These are phyloP conservation scores for Mythimna ferrago DNA, from an alignment of 2,888 invertebrate genomes.

Conservation along the genomic window DNA sequence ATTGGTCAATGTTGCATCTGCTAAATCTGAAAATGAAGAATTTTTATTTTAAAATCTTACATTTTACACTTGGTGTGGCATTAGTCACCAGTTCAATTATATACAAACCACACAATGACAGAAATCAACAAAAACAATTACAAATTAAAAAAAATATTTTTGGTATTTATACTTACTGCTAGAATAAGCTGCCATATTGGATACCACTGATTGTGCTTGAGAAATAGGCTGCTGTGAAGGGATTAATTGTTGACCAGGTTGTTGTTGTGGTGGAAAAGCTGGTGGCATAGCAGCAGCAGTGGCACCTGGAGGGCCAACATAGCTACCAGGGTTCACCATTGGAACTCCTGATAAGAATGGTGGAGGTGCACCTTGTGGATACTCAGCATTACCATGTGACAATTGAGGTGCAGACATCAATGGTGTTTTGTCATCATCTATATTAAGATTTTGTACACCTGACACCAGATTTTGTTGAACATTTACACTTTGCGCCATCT, in stretches of 20 bases:
- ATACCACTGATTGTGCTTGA: conserved; percentile 84
- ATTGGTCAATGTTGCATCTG: conserved; percentile 87
- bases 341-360: conserved; percentile 89
- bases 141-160: background rate
- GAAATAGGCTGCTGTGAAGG: conserved; percentile 72
- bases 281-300: conserved; percentile 39
- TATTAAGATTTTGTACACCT: conserved; percentile 76
- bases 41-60: background rate
- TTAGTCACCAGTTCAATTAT: background rate
- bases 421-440: conserved; percentile 79
- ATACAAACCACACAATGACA: background rate
- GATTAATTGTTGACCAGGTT: conserved; percentile 53
- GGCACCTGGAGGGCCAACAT: conserved; percentile 63
- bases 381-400: conserved; percentile 66
- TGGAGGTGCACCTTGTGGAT: conserved; percentile 77
- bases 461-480: conserved; percentile 72
- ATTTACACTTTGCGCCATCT: conserved; percentile 72
- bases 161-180: conserved; percentile 81
- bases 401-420: conserved; percentile 71
- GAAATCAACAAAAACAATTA: background rate
- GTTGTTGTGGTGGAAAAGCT: conserved; percentile 41
- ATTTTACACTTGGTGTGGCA: background rate
- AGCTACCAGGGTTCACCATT: conserved; percentile 86
- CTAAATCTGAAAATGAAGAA: conserved; percentile 80
- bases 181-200: conserved; percentile 87